Evolutionary conservation across 2,888 invertebrate species (phyloP).

Genomic region (Ernsta delagoae): DNA sequence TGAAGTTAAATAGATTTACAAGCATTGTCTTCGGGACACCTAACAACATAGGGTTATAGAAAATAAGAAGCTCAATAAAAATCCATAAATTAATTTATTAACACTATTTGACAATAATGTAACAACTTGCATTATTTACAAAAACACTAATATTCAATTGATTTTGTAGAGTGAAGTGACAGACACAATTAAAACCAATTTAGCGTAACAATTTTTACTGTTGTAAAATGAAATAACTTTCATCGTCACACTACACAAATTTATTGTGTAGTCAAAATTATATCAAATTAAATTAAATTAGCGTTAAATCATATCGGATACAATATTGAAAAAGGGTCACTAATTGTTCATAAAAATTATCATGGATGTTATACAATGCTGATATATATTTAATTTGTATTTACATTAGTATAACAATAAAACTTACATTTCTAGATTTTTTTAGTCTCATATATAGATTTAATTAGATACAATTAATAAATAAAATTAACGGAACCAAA

Average conservation of each 20-base stretch:
- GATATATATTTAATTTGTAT: constrained; percentile 42
- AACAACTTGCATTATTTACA: constrained; percentile 81
- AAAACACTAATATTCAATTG: constrained; percentile 56
- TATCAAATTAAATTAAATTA: no score
- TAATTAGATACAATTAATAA: no score
- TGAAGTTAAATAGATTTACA: no score
- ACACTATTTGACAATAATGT: constrained; percentile 80
- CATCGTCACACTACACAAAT: no score
- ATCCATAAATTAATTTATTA: constrained; percentile 84
- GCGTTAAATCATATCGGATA: no score
- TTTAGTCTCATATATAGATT: constrained; percentile 48
- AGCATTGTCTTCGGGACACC: no score
- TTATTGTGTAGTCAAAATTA: no score
- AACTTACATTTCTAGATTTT: constrained; percentile 48
- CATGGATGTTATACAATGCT: constrained; percentile 16
- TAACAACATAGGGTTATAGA: no score
- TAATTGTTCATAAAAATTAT: constrained; percentile 14
- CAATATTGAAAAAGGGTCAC: no score
- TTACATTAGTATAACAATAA: constrained; percentile 59
- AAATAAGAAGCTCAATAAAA: constrained; percentile 52
- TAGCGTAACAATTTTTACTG: no score
- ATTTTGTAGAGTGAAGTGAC: constrained; percentile 29
- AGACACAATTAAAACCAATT: not conserved
- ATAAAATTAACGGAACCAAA: no score
- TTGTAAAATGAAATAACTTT: no score